Conservation (phyloP, 2,113 vertebrate species). For the Mobula hypostoma region DNA sequence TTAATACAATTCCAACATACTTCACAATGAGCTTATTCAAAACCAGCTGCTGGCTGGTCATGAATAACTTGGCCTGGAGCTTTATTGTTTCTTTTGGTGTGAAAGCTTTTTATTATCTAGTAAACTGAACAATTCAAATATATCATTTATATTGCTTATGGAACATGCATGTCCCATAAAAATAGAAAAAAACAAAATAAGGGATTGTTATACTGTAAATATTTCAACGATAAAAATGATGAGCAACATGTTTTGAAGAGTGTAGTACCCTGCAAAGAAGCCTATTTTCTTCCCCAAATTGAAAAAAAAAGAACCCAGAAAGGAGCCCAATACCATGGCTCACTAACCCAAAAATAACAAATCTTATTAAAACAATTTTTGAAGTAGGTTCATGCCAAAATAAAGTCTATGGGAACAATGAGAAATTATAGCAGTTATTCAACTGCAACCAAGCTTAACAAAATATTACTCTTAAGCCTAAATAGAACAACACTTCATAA, state of each 20-base stretch:
- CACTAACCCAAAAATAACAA: not conserved
- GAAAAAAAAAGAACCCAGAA: constrained; percentile 10
- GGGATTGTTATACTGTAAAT: not conserved
- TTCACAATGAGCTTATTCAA: not conserved
- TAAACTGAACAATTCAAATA: not conserved
- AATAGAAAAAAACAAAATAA: constrained; percentile 14
- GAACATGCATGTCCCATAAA: not conserved
- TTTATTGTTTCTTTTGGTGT: not conserved
- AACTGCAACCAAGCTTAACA: not conserved
- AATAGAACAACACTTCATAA: not conserved
- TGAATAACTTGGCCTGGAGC: not conserved
- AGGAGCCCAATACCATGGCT: not conserved
- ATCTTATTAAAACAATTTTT: not conserved
- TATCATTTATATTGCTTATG: not conserved
- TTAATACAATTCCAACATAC: not conserved
- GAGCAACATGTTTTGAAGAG: not conserved
- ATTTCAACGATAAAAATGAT: not conserved
- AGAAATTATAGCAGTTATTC: not conserved
- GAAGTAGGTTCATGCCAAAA: not conserved
- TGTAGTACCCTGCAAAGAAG: not conserved
- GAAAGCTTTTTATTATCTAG: not conserved
- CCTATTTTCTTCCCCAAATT: no score
- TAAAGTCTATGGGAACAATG: not conserved
- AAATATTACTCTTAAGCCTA: not conserved
- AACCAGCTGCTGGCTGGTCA: not conserved